Evolutionary conservation across 2,797 vertebrate species (phyloP), one percentile per base, ranked within the genome.

Genomic region (Alcedo atthis): DNA sequence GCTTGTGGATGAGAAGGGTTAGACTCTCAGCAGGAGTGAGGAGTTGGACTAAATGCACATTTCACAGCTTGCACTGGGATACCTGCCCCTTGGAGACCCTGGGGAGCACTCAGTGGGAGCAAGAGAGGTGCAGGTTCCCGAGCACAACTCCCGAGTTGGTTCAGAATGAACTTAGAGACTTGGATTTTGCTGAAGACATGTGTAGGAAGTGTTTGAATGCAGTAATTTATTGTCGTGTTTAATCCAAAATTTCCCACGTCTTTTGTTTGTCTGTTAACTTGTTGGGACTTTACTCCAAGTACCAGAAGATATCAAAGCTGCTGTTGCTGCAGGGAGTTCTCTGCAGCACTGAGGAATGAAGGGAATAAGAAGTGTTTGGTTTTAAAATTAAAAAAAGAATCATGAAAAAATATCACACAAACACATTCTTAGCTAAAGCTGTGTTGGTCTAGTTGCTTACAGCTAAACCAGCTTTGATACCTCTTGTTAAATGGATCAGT

Each of bases 401-500:
- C 42, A 21, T 51, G 24, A 19, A 17, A 4, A 13, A 57, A 1
- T 42, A 64, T 59, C 46, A 33, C n/a, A 15, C 37, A 24, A 42
- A 45, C 18, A 22, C 28, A 53, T 40, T 79, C 48, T 57, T 46
- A 59, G 80, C 68, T 92, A 73, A 90, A 78, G 62, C 87, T 68
- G 37, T 19, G 70, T 74, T 86, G 92, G 78, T 57, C 90, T 74
- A 68, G 90, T 90, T 92, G 81, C 86, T 90, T 49, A 45, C 45
- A 80, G 94, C 93, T 95, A 64, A 92, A 81, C 88, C 77, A 87
- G 92, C 92, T 93, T 89, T 84, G 88, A 91, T 90, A 87, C 92
- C 93, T 95, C 93, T 73, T 73, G 81, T 92, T 49, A 70, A 93
- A 76, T 92, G 87, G 87, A 67, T 95, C 75, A 91, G 73, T 89